Evolutionary conservation across 2,888 invertebrate genomes (phyloP).

Genomic region (Tachystola acroxantha): DNA sequence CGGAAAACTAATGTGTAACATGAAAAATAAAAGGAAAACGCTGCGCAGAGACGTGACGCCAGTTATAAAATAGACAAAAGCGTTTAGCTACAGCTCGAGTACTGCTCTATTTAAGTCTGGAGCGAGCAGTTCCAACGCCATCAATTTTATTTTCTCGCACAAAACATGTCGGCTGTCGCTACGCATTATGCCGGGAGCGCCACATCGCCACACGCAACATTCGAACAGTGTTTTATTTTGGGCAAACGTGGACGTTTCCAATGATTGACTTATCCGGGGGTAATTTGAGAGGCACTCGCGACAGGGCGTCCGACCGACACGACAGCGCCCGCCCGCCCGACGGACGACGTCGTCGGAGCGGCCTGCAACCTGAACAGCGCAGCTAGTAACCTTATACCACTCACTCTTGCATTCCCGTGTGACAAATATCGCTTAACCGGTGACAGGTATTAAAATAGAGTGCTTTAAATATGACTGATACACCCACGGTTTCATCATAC

Average conservation of each 20-base stretch:
- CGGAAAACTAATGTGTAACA: constrained; percentile 64
- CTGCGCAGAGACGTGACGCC: constrained; percentile 48
- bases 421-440: constrained; percentile 42
- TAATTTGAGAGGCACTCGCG: constrained; percentile 71
- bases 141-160: constrained; percentile 77
- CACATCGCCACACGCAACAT: constrained; percentile 67
- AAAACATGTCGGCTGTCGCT: constrained; percentile 76
- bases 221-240: constrained; percentile 70
- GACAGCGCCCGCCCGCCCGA: constrained; percentile 31
- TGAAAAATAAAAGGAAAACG: constrained; percentile 50
- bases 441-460: constrained; percentile 57
- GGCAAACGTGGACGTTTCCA: constrained; percentile 70
- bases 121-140: constrained; percentile 57
- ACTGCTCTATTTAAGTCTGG: constrained; percentile 70
- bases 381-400: constrained; percentile 51
- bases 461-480: constrained; percentile 24
- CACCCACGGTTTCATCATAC: constrained; percentile 14
- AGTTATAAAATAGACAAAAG: constrained; percentile 73
- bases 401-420: constrained; percentile 24
- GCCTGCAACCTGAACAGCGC: constrained; percentile 6
- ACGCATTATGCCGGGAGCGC: constrained; percentile 63
- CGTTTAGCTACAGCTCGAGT: constrained; percentile 68
- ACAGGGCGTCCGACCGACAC: constrained; percentile 16
- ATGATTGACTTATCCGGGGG: constrained; percentile 78
- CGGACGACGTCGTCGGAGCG: constrained; percentile 20